Evolutionary conservation across 2,797 vertebrate species (phyloP), one percentile per base, ranked within the genome.

Genomic region (Sebastes trivittatus): DNA sequence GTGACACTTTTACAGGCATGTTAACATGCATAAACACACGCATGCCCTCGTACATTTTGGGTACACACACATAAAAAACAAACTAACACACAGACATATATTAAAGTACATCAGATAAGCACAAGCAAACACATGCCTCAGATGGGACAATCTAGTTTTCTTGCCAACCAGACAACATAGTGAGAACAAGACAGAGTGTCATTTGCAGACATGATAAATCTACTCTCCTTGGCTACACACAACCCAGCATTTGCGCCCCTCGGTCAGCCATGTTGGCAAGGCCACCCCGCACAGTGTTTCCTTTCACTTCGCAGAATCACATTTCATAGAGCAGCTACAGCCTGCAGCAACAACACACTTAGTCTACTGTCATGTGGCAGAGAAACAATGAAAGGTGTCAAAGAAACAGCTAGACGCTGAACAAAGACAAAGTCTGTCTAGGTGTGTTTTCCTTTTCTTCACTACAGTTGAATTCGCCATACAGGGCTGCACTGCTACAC

Each of bases 181-280:
- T 85, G 87, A 85, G 67, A 94, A 93, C 91, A 87, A 85, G 85
- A 75, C 75, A 82, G 83, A 54, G 77, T 72, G 72, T 86, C 78
- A 72, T 86, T 85, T 91, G 72, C 82, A 86, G 83, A 89, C 86
- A 82, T 64, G 87, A 86, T 67, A 83, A 74, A 74, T 75, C 69
- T 83, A 63, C 58, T 67, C 59, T 16, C 13, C 34, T 16, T 77
- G 85, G 78, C 80, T 29, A 58, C 75, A 14, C 4, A 9, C 58
- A 29, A 36, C 2, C 63, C 46, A 62, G 49, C 66, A 14, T 69
- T 82, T 52, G 74, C 18, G 54, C 6, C 59, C 75, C 68, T 18
- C 9, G 4, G 25, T 67, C 46, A 68, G 58, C 74, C 71, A 64
- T 13, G 52, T 69, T 72, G 79, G 72, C 79, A 72, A 36, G 29